Conservation (phyloP, 2,797 vertebrate genomes). For the Danio albolineatus region DNA sequence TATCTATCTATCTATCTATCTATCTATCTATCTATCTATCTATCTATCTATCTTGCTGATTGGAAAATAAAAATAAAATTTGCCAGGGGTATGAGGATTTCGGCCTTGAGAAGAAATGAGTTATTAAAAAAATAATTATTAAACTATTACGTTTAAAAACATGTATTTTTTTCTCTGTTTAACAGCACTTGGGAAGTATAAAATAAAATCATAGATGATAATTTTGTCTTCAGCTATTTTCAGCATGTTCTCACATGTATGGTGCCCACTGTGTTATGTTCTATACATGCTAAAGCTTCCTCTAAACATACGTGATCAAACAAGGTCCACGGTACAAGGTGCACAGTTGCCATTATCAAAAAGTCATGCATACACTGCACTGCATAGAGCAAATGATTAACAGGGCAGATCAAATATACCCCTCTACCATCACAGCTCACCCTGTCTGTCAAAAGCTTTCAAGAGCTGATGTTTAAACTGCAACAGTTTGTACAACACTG, state of each 20-base stretch:
- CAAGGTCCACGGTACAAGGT: conserved; percentile 54
- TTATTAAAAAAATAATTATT: too few relatives aligned
- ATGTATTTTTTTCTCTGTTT: too few relatives aligned
- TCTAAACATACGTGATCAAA: conserved; percentile 16
- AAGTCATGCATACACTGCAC: conserved; percentile 46
- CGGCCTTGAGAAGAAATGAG: too few relatives aligned
- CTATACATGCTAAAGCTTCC: neutral
- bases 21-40: too few relatives aligned
- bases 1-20: too few relatives aligned
- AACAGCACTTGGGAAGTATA: too few relatives aligned
- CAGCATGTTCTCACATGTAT: neutral
- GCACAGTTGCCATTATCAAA: conserved; percentile 50
- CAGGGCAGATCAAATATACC: conserved; percentile 47
- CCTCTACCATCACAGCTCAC: conserved; percentile 7
- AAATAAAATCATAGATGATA: too few relatives aligned
- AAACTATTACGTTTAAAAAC: too few relatives aligned
- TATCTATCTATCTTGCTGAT: too few relatives aligned
- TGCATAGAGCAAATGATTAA: conserved; percentile 59
- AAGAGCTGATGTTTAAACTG: conserved; percentile 42
- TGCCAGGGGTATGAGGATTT: too few relatives aligned
- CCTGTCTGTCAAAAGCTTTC: conserved; percentile 27
- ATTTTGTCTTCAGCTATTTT: neutral
- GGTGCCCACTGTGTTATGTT: neutral
- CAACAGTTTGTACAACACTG: conserved; percentile 47
- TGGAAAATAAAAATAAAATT: too few relatives aligned